A percentile compares a stretch with the other conserved stretches of the same genome.
phyloP scores from a whole-genome alignment of 2,888 invertebrate species.

The Meghimatium bilineatum region DNA sequence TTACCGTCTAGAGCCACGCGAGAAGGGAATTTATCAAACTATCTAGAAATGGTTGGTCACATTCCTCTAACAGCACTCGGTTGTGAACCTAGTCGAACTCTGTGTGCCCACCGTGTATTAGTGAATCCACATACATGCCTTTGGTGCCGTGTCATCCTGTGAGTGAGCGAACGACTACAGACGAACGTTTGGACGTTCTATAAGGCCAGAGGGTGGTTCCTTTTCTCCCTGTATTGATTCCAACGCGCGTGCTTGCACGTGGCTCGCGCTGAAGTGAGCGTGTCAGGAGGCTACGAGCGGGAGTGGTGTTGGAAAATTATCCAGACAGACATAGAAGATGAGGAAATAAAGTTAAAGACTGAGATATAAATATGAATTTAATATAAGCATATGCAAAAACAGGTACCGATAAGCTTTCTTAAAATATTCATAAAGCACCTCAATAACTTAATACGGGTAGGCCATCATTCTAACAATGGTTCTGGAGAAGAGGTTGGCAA shows the following conservation, averaged over 20 bases:
- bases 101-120: not conserved
- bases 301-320: not conserved
- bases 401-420: too few relatives aligned
- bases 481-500: too few relatives aligned
- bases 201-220: not conserved
- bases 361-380: too few relatives aligned
- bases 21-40: not conserved
- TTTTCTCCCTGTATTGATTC: conserved; percentile 10
- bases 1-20: too few relatives aligned
- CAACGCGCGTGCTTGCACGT: conserved; percentile 2
- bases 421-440: too few relatives aligned
- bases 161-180: not conserved
- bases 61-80: not conserved
- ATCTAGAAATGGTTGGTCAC: not conserved
- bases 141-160: not conserved
- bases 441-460: too few relatives aligned
- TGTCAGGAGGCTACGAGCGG: not conserved
- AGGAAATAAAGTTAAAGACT: too few relatives aligned
- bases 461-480: too few relatives aligned
- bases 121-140: not conserved
- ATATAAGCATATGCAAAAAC: too few relatives aligned
- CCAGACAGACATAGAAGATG: too few relatives aligned
- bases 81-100: not conserved
- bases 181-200: not conserved
- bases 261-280: not conserved